Percentiles rank a stretch among this genome's conserved stretches.
Evolutionary conservation across 2,113 vertebrate genomes (phyloP).

Genomic region (Opisthocomus hoazin): DNA sequence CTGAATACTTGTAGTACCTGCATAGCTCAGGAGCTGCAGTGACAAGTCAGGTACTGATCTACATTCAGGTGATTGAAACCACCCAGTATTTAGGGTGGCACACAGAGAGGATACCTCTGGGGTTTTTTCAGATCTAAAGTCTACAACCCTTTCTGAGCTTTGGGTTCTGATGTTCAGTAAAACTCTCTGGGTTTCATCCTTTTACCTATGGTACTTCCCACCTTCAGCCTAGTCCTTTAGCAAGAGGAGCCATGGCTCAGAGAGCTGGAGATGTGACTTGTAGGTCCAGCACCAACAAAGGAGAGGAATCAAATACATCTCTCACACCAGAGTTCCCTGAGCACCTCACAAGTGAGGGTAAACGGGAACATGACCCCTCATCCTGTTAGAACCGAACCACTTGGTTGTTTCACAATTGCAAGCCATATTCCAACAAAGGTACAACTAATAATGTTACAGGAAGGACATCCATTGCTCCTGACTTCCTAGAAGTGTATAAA

Average conservation of each 20-base stretch:
- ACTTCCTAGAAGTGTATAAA: background rate
- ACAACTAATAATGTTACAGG: background rate
- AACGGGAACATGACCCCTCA: background rate
- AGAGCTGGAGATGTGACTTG: fast-evolving
- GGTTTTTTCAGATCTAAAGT: background rate
- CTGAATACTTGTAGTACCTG: background rate
- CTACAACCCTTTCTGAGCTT: background rate
- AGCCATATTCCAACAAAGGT: background rate
- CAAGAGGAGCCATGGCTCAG: background rate
- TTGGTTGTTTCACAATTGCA: background rate
- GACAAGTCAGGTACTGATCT: background rate
- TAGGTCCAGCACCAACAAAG: background rate
- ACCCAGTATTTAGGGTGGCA: background rate
- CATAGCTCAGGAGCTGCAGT: background rate
- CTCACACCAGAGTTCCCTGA: background rate
- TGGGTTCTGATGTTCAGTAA: background rate
- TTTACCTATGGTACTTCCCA: background rate
- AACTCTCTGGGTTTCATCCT: background rate
- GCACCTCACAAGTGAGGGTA: background rate
- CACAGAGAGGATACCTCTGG: background rate
- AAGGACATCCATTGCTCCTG: background rate
- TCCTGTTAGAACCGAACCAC: background rate
- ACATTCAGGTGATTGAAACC: background rate
- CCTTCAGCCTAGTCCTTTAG: background rate
- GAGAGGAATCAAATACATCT: background rate